These are phyloP conservation scores for Phoeniculus purpureus DNA, from an alignment of 2,797 vertebrate species.

Conservation along the genomic window DNA sequence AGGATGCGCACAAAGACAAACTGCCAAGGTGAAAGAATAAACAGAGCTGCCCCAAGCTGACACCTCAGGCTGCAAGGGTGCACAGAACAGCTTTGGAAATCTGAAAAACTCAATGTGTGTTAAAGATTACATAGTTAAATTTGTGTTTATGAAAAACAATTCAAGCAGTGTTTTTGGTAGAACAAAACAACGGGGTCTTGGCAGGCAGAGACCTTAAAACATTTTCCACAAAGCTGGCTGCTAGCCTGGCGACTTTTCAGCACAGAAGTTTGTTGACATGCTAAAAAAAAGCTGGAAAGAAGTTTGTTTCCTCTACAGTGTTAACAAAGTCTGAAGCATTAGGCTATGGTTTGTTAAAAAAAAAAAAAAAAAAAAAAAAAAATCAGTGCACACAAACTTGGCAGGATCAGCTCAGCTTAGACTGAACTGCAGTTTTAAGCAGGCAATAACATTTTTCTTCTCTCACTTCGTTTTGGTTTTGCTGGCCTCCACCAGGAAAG, in stretches of 20 bases:
- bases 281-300: background rate
- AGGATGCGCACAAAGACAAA: slow-evolving; percentile 68
- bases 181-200: slow-evolving; percentile 16
- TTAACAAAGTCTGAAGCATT: background rate
- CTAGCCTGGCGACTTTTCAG: slow-evolving; percentile 1
- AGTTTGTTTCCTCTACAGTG: background rate
- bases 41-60: slow-evolving; percentile 54
- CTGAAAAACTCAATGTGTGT: slow-evolving; percentile 46
- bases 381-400: background rate
- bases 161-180: slow-evolving; percentile 47
- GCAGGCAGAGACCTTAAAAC: slow-evolving; percentile 1
- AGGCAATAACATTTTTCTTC: background rate
- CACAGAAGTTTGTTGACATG: background rate
- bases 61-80: slow-evolving; percentile 31
- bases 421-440: background rate
- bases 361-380: background rate
- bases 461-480: background rate
- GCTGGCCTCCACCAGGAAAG: background rate
- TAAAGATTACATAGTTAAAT: slow-evolving; percentile 50
- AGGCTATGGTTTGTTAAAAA: background rate
- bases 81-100: background rate
- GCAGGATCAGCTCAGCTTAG: background rate
- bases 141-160: slow-evolving; percentile 18
- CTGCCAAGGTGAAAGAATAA: slow-evolving; percentile 51
- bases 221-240: background rate